Base-by-base conservation (phyloP, 2,888 invertebrate genomes). In the Nomada hirtipes region DNA sequence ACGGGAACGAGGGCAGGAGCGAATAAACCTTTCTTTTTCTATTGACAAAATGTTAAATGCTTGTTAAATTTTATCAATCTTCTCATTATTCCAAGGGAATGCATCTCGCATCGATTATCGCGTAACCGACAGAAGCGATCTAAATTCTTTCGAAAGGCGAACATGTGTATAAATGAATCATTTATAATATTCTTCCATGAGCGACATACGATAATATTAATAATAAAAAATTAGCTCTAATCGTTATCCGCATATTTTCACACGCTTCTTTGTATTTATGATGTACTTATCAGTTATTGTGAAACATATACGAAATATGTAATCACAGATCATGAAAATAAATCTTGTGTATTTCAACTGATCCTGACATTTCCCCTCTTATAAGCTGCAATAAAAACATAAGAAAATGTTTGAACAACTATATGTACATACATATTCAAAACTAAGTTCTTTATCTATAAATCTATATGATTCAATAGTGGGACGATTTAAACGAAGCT, bases 281-380 rank as follows among this genome's bases (percentile, higher is more conserved):
- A 79, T 67, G 82, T 89, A 88, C 88, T 83, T 89, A 88, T 84
- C 57, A 57, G 71, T 88, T 85, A 77, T 53, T 73, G 63, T 50
- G 52, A 26, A 69, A 67, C 50, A 76, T 83, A 80, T 63, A 77
- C 74, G 73, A 75, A 74, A 69, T 75, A 60, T 78, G 61, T 77
- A 72, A 80, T 76, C 80, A 71, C 74, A 76, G 59, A 84, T 65
- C 55, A 67, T 29, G 36, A n/a, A 68, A 87, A 88, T 86, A 74
- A 85, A 52, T 36, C 79, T 72, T 78, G 11, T 68, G 70, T 83
- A 83, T 78, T 78, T 78, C 83, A 75, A 78, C 60, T 9, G 36
- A 50, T 13, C n/a, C 18, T 36, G 36, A 36, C n/a, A 47, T 59
- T 50, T n/a, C n/a, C 1, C 1, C 7, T 26, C 2, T 7, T 29